Evolutionary conservation across 2,797 vertebrate species (phyloP).

Genomic region (Danio jaintianensis): DNA sequence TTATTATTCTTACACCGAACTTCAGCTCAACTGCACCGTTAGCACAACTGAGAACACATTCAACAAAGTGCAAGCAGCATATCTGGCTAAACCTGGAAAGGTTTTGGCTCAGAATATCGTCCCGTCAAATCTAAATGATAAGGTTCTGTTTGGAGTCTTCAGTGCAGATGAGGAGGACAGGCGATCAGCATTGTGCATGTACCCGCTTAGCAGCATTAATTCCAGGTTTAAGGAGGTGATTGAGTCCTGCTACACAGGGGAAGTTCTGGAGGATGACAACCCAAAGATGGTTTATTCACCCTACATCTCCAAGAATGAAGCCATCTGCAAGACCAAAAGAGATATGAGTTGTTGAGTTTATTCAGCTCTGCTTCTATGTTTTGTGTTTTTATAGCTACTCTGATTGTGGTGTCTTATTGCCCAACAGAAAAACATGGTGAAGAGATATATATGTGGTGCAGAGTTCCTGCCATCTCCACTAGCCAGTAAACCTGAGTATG

Average conservation of each 20-base stretch:
- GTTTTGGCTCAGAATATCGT: slow-evolving; percentile 67
- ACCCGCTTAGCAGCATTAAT: slow-evolving; percentile 83
- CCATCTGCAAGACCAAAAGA: slow-evolving; percentile 60
- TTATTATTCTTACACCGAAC: slow-evolving; percentile 94
- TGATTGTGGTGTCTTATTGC: background rate
- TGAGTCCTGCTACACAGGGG: slow-evolving; percentile 82
- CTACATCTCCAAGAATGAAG: slow-evolving; percentile 74
- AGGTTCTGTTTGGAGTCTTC: slow-evolving; percentile 78
- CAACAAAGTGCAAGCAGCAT: slow-evolving; percentile 76
- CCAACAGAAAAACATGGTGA: slow-evolving; percentile 45
- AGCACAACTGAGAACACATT: slow-evolving; percentile 62
- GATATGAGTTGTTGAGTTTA: slow-evolving; percentile 54
- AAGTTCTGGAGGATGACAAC: slow-evolving; percentile 54
- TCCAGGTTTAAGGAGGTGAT: slow-evolving; percentile 80
- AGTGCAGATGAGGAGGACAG: slow-evolving; percentile 65
- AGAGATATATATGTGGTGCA: slow-evolving; percentile 68
- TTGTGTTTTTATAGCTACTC: background rate
- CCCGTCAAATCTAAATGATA: slow-evolving; percentile 59
- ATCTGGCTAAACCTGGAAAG: slow-evolving; percentile 66
- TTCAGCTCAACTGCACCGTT: slow-evolving; percentile 86
- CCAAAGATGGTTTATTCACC: slow-evolving; percentile 83
- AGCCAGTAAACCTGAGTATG: slow-evolving; percentile 85
- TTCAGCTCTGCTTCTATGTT: background rate
- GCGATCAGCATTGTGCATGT: slow-evolving; percentile 87
- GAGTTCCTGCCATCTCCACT: slow-evolving; percentile 87